These are phyloP conservation scores for Periophthalmus modestus DNA, from an alignment of 2,113 vertebrate genomes.

Conservation along the genomic window DNA sequence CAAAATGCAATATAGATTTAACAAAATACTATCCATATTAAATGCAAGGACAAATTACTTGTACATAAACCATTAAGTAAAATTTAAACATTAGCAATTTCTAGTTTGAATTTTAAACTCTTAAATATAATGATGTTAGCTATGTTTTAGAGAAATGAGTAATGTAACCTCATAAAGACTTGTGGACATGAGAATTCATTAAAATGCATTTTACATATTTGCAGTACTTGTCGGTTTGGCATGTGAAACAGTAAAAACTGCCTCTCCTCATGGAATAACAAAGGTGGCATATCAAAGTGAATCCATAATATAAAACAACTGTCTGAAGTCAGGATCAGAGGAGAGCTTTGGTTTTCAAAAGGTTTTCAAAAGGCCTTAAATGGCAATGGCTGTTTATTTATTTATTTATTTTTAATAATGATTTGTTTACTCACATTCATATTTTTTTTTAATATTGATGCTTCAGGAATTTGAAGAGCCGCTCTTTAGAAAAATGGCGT, in stretches of 20 bases:
- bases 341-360: slow-evolving; percentile 5
- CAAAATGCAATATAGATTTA: too few relatives aligned
- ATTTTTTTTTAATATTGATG: not conserved
- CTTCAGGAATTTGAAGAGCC: not conserved
- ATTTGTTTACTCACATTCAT: not conserved
- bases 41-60: too few relatives aligned
- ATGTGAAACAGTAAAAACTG: not conserved
- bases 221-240: not conserved
- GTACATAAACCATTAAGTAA: too few relatives aligned
- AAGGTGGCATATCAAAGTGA: slow-evolving; percentile 7
- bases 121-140: too few relatives aligned
- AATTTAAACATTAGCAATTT: too few relatives aligned
- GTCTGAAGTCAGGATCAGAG: slow-evolving; percentile 11
- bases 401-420: not conserved
- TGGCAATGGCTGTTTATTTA: not conserved
- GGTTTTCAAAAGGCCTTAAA: slow-evolving; percentile 7
- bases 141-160: too few relatives aligned
- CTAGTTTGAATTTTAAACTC: too few relatives aligned
- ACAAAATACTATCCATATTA: too few relatives aligned
- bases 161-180: too few relatives aligned
- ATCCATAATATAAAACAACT: not conserved
- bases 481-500: not conserved
- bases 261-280: not conserved
- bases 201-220: not conserved
- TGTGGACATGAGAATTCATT: not conserved